Conservation (phyloP, 2,113 vertebrate species). For the Ciconia boyciana region DNA sequence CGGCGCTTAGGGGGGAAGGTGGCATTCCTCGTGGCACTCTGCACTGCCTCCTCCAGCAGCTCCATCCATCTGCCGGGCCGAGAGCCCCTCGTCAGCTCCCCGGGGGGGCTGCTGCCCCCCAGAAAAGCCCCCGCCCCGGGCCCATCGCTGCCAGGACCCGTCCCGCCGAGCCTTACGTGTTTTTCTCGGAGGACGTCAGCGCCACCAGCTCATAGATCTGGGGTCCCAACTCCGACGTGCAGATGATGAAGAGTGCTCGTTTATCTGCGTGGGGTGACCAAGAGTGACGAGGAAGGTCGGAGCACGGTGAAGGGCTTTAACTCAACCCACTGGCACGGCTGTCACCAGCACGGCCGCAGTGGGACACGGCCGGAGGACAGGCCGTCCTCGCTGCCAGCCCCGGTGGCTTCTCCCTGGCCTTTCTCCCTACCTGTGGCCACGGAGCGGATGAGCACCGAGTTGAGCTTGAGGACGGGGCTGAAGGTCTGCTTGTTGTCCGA, state of each 20-base stretch:
- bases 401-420: neutral
- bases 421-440: slow-evolving; percentile 83
- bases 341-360: neutral
- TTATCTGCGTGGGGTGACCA: slow-evolving; percentile 74
- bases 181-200: slow-evolving; percentile 82
- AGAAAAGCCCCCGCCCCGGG: neutral
- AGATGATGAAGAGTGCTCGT: slow-evolving; percentile 92
- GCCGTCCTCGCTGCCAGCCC: neutral
- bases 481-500: slow-evolving; percentile 85
- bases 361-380: accelerated
- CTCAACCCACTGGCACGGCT: accelerated
- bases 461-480: slow-evolving; percentile 88
- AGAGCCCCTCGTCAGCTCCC: neutral
- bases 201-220: slow-evolving; percentile 96
- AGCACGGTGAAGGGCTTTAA: accelerated
- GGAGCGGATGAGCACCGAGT: slow-evolving; percentile 83
- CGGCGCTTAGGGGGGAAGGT: neutral
- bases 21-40: slow-evolving; percentile 19
- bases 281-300: neutral
- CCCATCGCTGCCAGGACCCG: neutral
- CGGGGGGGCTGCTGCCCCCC: accelerated
- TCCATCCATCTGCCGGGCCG: slow-evolving; percentile 72
- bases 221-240: slow-evolving; percentile 84
- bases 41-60: slow-evolving; percentile 69
- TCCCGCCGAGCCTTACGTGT: slow-evolving; percentile 73